phyloP scores from a whole-genome alignment of 1,140 invertebrate genomes.

The Panonychus citri region DNA sequence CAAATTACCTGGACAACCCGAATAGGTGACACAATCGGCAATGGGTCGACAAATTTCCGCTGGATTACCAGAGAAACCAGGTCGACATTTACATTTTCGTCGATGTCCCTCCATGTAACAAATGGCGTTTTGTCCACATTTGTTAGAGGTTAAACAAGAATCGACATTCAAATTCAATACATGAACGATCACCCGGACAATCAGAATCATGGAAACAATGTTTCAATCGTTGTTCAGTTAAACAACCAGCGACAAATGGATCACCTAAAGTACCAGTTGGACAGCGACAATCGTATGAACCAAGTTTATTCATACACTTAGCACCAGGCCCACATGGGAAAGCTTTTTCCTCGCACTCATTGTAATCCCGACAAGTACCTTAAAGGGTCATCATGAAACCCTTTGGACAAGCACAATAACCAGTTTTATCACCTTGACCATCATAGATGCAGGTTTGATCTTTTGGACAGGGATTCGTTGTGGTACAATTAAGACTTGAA shows the following conservation, averaged over 20 bases:
- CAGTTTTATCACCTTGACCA: conserved; percentile 27
- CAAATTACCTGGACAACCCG: conserved; percentile 17
- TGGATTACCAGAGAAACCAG: conserved; percentile 43
- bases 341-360: conserved; percentile 52
- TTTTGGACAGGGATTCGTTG: conserved; percentile 34
- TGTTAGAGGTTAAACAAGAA: conserved; percentile 40
- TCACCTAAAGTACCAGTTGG: conserved; percentile 32
- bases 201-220: conserved; percentile 12
- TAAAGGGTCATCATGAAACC: conserved; percentile 49
- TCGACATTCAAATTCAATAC: conserved; percentile 22
- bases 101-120: conserved; percentile 53
- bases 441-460: conserved; percentile 45
- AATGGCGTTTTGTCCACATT: conserved; percentile 50
- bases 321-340: conserved; percentile 58
- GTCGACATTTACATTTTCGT: conserved; percentile 52
- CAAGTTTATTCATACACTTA: conserved; percentile 50
- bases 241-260: conserved; percentile 23
- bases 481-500: conserved; percentile 15
- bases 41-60: conserved; percentile 5
- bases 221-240: background rate
- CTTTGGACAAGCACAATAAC: conserved; percentile 50
- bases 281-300: conserved; percentile 33
- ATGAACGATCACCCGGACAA: conserved; percentile 16
- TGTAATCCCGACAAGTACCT: conserved; percentile 33
- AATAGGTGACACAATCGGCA: conserved; percentile 11